Percentiles rank a stretch among this genome's conserved stretches.
phyloP scores from a whole-genome alignment of 2,888 invertebrate species.

The Amphipyra berbera region DNA sequence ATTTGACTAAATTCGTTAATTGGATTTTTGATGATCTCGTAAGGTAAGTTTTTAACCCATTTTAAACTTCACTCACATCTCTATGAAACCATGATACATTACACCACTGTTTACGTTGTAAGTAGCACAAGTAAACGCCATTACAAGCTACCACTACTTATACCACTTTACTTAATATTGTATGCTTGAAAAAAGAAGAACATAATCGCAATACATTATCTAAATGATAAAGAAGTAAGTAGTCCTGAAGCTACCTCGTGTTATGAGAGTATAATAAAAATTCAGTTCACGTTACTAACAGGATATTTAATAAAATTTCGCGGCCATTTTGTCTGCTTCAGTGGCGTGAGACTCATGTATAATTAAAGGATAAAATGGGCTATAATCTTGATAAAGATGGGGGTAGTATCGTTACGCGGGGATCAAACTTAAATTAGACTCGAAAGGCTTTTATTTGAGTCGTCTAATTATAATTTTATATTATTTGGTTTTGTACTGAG shows the following conservation, averaged over 20 bases:
- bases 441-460: slow-evolving; percentile 24
- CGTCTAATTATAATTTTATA: slow-evolving; percentile 29
- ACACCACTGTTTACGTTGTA: too few relatives aligned
- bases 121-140: too few relatives aligned
- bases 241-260: slow-evolving; percentile 20
- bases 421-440: slow-evolving; percentile 38
- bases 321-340: slow-evolving; percentile 36
- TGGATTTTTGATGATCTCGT: too few relatives aligned
- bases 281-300: slow-evolving; percentile 49
- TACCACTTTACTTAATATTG: too few relatives aligned
- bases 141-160: too few relatives aligned
- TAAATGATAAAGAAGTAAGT: slow-evolving; percentile 14
- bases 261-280: slow-evolving; percentile 38
- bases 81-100: too few relatives aligned
- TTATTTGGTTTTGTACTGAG: slow-evolving; percentile 3
- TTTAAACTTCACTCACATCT: too few relatives aligned
- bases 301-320: slow-evolving; percentile 48
- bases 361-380: slow-evolving; percentile 48
- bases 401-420: slow-evolving; percentile 28
- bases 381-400: slow-evolving; percentile 53
- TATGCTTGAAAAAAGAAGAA: neutral
- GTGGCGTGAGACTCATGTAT: slow-evolving; percentile 38
- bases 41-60: too few relatives aligned
- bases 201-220: slow-evolving; percentile 12
- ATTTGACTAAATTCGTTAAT: too few relatives aligned